Evolutionary conservation across 2,888 invertebrate genomes (phyloP), one percentile per base, ranked within the genome.

Genomic region (Phengaris alcon): DNA sequence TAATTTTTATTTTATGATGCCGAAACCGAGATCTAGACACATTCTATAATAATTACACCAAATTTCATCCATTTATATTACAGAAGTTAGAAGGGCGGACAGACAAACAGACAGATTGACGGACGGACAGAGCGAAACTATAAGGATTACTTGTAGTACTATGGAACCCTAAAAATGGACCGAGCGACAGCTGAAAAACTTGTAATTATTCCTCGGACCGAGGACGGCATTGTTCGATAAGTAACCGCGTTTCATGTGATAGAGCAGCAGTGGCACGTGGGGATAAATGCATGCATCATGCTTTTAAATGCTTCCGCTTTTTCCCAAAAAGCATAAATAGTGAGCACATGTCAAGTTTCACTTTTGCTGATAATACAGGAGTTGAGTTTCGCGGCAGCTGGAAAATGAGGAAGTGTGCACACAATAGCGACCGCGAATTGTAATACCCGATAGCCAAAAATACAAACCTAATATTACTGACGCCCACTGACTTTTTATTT

Each of bases 381-480:
- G 84, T 84, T 82, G 81, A 83, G 88, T 90, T 90, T 90, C 90
- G 80, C 88, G 87, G 82, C 92, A 93, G 90, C 85, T 92, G 93
- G 86, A 78, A 81, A 79, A 89, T 83, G 86, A 88, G 90, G 89
- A 91, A 90, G 90, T 88, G 82, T 80, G 80, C 80, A 78, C 82
- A 87, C 86, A 89, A 88, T 85, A 82, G 79, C 79, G 82, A 79
- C 82, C 84, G 82, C 82, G 75, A 77, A 78, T 64, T 64, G 78
- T 85, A 88, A 88, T 88, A 87, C 84, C 82, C 80, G 80, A 87
- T 88, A 86, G 86, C 86, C 87, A 85, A 91, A 89, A 88, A 86
- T 87, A 81, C 82, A 84, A 72, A 72, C 72, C 72, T 54, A 54
- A 35, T 12, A 72, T 72, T 72, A 72, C 72, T 1, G 13, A 54